A percentile compares a stretch with the other conserved stretches of the same genome.
Conservation (phyloP, 2,888 invertebrate species). For the Cheilosia impressa region DNA sequence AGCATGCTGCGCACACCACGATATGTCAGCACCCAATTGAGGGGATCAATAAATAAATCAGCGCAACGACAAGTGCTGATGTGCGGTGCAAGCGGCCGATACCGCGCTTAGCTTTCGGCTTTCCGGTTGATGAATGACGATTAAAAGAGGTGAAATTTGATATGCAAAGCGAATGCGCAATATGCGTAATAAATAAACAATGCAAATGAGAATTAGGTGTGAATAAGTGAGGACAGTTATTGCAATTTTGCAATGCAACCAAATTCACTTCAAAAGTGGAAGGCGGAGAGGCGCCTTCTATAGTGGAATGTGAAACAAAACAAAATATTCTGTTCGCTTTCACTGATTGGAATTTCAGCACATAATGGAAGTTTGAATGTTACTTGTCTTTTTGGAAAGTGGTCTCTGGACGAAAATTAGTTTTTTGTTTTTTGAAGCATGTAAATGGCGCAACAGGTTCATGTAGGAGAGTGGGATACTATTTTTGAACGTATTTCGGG, state of each 20-base stretch:
- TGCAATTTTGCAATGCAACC: background rate
- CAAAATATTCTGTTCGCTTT: background rate
- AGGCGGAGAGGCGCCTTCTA: background rate
- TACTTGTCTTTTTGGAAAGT: background rate
- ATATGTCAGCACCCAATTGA: slow-evolving; percentile 56
- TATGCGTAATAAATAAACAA: slow-evolving; percentile 70
- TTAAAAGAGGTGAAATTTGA: slow-evolving; percentile 66
- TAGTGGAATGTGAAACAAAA: background rate
- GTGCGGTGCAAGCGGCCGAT: slow-evolving; percentile 1
- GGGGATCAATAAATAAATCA: slow-evolving; percentile 72
- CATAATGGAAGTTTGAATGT: background rate
- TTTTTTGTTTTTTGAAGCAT: background rate
- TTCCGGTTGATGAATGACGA: slow-evolving; percentile 63
- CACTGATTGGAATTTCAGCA: background rate
- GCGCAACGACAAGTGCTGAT: slow-evolving; percentile 16
- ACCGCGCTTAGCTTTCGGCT: slow-evolving; percentile 52
- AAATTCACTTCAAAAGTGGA: background rate
- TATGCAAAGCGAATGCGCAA: slow-evolving; percentile 65
- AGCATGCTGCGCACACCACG: slow-evolving; percentile 44
- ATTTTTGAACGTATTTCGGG: too few species aligned
- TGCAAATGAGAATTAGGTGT: slow-evolving; percentile 67
- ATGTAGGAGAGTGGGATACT: too few species aligned
- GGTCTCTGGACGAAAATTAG: background rate
- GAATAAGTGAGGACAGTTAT: slow-evolving; percentile 51
- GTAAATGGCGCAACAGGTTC: too few species aligned